These are phyloP conservation scores for Distichodus sexfasciatus DNA, from an alignment of 2,797 vertebrate genomes.

Conservation along the genomic window DNA sequence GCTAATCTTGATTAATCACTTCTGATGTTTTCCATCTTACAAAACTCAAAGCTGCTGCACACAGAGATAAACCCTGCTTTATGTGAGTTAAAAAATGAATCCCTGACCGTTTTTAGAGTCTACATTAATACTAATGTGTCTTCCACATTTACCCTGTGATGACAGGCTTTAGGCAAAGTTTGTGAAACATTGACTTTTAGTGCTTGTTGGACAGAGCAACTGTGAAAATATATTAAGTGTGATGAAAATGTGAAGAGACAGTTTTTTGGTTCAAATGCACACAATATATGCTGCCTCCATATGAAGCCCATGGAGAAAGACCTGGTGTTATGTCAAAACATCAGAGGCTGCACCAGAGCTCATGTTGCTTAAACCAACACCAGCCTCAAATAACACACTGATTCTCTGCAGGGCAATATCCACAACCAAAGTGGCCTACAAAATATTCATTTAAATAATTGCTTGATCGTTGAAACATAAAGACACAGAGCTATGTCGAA, in stretches of 20 bases:
- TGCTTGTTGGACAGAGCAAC: neutral
- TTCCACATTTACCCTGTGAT: neutral
- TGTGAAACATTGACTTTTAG: neutral
- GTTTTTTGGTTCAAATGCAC: no score
- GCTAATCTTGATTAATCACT: neutral
- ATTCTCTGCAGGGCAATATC: no score
- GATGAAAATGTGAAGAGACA: neutral
- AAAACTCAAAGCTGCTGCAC: neutral
- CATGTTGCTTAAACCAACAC: neutral
- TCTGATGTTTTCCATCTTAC: neutral
- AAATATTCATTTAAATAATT: no score
- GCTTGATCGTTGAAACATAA: no score
- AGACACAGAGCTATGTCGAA: no score
- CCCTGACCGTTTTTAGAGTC: no score
- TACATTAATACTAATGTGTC: no score
- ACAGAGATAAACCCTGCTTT: neutral
- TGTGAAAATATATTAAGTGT: neutral
- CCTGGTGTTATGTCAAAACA: neutral
- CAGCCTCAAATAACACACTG: no score
- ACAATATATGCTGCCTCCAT: neutral
- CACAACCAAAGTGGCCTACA: no score
- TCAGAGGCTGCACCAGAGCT: neutral
- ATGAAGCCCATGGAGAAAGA: neutral
- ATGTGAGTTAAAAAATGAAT: neutral
- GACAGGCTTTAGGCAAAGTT: neutral